Evolutionary conservation across 1,140 invertebrate species (phyloP).

Genomic region (Drosophila parvula): DNA sequence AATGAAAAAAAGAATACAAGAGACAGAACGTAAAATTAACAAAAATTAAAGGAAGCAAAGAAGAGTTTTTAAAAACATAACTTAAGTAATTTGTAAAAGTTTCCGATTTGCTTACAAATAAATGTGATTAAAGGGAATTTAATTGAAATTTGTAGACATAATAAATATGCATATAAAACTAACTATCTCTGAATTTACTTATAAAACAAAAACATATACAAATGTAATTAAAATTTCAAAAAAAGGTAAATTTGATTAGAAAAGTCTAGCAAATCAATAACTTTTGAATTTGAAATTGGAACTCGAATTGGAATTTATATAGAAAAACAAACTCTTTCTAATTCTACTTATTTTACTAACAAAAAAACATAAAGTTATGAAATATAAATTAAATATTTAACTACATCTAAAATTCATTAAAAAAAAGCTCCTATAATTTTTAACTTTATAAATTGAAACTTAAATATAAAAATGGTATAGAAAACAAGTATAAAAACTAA

Average conservation of each 20-base stretch:
- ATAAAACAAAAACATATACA: too few species aligned
- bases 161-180: background rate
- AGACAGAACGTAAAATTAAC: constrained; percentile 15
- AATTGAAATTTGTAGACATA: background rate
- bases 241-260: too few species aligned
- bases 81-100: background rate
- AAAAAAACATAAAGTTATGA: constrained; percentile 9
- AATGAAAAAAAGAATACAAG: constrained; percentile 31
- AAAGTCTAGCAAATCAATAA: too few species aligned
- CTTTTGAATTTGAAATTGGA: too few species aligned
- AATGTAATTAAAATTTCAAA: too few species aligned
- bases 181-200: background rate
- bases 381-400: too few species aligned
- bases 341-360: background rate
- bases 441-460: background rate
- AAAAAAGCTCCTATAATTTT: background rate
- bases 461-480: background rate
- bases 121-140: background rate
- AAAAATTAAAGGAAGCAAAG: background rate
- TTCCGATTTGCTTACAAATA: background rate
- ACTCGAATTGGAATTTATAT: too few species aligned
- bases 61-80: background rate
- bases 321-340: too few species aligned
- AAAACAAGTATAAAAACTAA: constrained; percentile 68
- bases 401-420: too few species aligned